Base-by-base conservation (phyloP, 2,888 invertebrate genomes). In the Panzeria rudis region DNA sequence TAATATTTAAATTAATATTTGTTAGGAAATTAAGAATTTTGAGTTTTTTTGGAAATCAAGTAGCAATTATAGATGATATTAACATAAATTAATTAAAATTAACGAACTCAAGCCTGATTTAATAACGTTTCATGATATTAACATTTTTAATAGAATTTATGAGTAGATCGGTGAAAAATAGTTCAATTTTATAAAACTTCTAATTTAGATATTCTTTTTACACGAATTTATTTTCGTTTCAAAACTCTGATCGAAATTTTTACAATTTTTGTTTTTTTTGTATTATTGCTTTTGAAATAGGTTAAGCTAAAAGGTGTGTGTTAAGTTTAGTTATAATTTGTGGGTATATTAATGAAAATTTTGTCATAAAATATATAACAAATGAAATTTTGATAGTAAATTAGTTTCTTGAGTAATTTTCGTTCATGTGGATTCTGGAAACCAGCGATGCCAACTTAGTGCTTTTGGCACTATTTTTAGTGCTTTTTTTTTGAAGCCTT, bases 131-230 rank as follows among this genome's bases (percentile, higher is more conserved):
- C 5, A 54, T 13, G 11, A 61, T 62, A 69, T 75, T 82, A 44
- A 69, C 25, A 75, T 75, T 41, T 77, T 71, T 50, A 23, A 76
- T 47, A 71, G 1, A 44, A 64, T 71, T 76, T 71, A 82, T 64
- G 47, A 11, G 5, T 3, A 35, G 20, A 25, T 71, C 64, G 61
- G 11, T 44, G 17, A 23, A 56, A 76, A 82, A 81, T 76, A 76
- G 47, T 76, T 68, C 25, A 71, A 17, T 3, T 35, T 44, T 20
- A n/a, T n/a, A 13, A 23, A 68, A 47, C 50, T 50, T 69, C 17
- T 61, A 47, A 17, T 56, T 66, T 3, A 32, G 25, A 25, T 71
- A 17, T 62, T 23, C 7, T n/a, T n/a, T n/a, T n/a, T n/a, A n/a
- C n/a, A n/a, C n/a, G n/a, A n/a, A n/a, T n/a, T n/a, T n/a, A n/a